Percentiles rank a stretch among this genome's conserved stretches.
phyloP scores from a whole-genome alignment of 37 sponge, comb jelly and placozoan genomes.

The Spongilla lacustris region DNA sequence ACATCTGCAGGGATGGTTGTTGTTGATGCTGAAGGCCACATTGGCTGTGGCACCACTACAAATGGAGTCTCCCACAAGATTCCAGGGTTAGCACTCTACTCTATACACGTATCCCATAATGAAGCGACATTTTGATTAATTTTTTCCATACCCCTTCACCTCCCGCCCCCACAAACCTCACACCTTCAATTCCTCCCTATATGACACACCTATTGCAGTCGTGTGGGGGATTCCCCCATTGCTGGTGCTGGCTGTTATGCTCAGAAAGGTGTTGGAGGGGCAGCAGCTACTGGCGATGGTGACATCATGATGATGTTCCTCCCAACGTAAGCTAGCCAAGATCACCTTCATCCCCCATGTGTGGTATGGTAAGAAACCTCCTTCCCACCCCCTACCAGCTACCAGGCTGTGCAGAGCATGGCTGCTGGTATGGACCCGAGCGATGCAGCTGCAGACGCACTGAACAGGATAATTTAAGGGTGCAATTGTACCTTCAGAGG shows the following conservation, averaged over 20 bases:
- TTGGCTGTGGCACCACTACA: slow-evolving; percentile 93
- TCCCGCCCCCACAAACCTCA: no score
- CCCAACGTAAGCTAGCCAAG: slow-evolving; percentile 69
- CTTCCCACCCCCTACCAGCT: slow-evolving; percentile 26
- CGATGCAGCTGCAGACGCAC: slow-evolving; percentile 70
- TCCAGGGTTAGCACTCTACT: slow-evolving; percentile 70
- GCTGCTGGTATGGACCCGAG: slow-evolving; percentile 69
- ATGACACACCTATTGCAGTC: slow-evolving; percentile 28
- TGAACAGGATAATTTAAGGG: slow-evolving; percentile 55
- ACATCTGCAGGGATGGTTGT: slow-evolving; percentile 86
- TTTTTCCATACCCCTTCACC: no score
- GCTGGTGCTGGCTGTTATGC: slow-evolving; percentile 94
- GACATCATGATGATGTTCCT: slow-evolving; percentile 99
- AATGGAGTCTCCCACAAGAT: slow-evolving; percentile 95
- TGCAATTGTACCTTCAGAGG: slow-evolving; percentile 53
- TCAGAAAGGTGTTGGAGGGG: slow-evolving; percentile 90
- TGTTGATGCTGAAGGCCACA: slow-evolving; percentile 78
- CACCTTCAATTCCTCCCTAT: no score
- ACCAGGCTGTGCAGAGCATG: slow-evolving; percentile 89
- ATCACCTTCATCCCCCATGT: neutral
- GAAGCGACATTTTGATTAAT: neutral
- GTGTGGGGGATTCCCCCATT: slow-evolving; percentile 96
- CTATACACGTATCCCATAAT: neutral
- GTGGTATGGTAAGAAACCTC: no score
- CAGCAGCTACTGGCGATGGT: slow-evolving; percentile 97